Evolutionary conservation across 2,888 invertebrate genomes (phyloP), one percentile per base, ranked within the genome.

Genomic region (Lampropteryx suffumata): DNA sequence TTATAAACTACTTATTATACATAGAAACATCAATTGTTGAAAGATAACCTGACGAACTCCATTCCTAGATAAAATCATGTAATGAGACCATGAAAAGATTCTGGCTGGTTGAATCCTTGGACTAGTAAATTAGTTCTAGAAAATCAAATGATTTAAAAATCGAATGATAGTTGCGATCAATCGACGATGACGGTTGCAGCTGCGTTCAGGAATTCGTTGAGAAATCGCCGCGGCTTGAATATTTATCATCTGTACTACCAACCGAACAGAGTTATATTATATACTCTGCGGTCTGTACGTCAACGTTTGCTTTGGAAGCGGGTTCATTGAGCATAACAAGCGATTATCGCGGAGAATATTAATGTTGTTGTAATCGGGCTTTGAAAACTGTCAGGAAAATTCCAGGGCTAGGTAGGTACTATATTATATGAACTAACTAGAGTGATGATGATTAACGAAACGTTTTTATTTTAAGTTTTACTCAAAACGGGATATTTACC

Each of bases 161-260:
- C 73, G 78, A 82, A 78, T 65, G 76, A 63, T 30, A 61, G 61
- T 62, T 59, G 61, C 75, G 68, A 57, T 74, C 79, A 81, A 73
- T 82, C 81, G 76, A 81, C 79, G 77, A 74, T 84, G 84, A 85
- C 85, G 80, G 69, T 71, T 77, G 79, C 80, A 73, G 76, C 82
- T 79, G 84, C 86, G 85, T 82, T 85, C 84, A 87, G 84, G 86
- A 87, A 89, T 89, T 73, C 79, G 79, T 81, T 80, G 86, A 85
- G 88, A 89, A 88, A 88, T 87, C 86, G 79, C 69, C 69, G 79
- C 68, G 68, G 61, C 62, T 81, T 85, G 85, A 86, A 87, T 88
- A 85, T 84, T 84, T 83, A 88, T 84, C 61, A 44, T 44, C 48
- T 53, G 40, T 53, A 26, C 28, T 39, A 39, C 32, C 11, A 29